A percentile compares a stretch with the other conserved stretches of the same genome.
Evolutionary conservation across 2,888 invertebrate species (phyloP).

Genomic region (Calameuta idolon): DNA sequence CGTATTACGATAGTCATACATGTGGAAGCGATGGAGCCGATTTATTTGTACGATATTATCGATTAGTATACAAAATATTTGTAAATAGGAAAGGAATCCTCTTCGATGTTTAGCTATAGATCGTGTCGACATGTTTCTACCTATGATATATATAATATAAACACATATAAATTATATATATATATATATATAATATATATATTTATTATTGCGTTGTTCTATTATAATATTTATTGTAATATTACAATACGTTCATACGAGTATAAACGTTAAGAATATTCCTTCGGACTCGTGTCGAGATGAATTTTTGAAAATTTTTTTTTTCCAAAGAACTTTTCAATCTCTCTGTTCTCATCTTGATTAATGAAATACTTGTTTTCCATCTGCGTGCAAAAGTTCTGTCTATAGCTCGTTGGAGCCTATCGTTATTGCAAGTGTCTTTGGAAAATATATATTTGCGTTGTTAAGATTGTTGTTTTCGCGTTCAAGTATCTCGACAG

Average conservation of each 20-base stretch:
- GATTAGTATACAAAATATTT: slow-evolving; percentile 29
- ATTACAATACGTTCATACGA: slow-evolving; percentile 54
- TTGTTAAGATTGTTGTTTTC: neutral
- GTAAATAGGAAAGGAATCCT: slow-evolving; percentile 56
- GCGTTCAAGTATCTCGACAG: neutral
- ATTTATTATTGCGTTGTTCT: slow-evolving; percentile 67
- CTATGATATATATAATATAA: slow-evolving; percentile 51
- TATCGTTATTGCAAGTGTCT: slow-evolving; percentile 2
- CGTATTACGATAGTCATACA: slow-evolving; percentile 7
- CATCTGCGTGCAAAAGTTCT: neutral
- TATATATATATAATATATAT: slow-evolving; percentile 54
- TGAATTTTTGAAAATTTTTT: neutral
- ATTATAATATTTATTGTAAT: slow-evolving; percentile 66
- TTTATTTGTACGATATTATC: slow-evolving; percentile 27
- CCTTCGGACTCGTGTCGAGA: slow-evolving; percentile 45
- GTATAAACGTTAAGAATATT: slow-evolving; percentile 49
- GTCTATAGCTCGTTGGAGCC: neutral
- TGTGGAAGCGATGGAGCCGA: slow-evolving; percentile 11
- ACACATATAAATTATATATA: slow-evolving; percentile 43
- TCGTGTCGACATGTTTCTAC: slow-evolving; percentile 64
- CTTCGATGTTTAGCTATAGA: slow-evolving; percentile 57
- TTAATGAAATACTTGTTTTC: neutral
- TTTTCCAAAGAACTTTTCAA: neutral
- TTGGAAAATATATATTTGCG: neutral
- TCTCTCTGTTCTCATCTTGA: neutral